Evolutionary conservation across 2,113 vertebrate genomes (phyloP).

Genomic region (Hemicordylus capensis): DNA sequence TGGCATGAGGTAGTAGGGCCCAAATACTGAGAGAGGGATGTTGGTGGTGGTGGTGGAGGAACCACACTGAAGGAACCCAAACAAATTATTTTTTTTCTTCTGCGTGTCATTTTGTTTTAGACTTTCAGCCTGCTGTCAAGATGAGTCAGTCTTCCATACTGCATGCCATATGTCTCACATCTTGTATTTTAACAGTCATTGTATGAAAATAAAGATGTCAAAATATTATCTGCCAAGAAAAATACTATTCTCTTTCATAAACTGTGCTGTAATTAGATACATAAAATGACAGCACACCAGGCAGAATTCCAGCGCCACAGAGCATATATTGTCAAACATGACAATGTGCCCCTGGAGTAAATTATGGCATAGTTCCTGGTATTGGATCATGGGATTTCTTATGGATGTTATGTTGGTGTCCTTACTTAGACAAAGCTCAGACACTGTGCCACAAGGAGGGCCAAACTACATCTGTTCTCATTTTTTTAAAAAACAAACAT

Average conservation of each 20-base stretch:
- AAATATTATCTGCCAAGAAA: conserved; percentile 34
- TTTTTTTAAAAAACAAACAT: too few relatives aligned
- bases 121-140: not conserved
- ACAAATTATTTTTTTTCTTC: not conserved
- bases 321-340: conserved; percentile 8
- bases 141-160: not conserved
- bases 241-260: conserved; percentile 20
- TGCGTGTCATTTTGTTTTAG: not conserved
- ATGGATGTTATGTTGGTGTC: not conserved
- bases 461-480: not conserved
- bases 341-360: not conserved
- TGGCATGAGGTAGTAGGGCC: not conserved
- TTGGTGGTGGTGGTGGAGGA: not conserved
- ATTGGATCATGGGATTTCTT: not conserved
- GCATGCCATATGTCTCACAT: not conserved
- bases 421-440: not conserved
- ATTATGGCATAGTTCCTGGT: not conserved
- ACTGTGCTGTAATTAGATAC: conserved; percentile 14
- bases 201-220: conserved; percentile 45
- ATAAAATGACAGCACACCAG: not conserved
- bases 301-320: not conserved
- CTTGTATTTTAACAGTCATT: conserved; percentile 22
- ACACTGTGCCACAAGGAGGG: not conserved
- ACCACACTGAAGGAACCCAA: not conserved
- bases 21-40: not conserved